A percentile compares a stretch with the other conserved stretches of the same genome.
phyloP scores from a whole-genome alignment of 2,797 vertebrate species.

The Intellagama lesueurii region DNA sequence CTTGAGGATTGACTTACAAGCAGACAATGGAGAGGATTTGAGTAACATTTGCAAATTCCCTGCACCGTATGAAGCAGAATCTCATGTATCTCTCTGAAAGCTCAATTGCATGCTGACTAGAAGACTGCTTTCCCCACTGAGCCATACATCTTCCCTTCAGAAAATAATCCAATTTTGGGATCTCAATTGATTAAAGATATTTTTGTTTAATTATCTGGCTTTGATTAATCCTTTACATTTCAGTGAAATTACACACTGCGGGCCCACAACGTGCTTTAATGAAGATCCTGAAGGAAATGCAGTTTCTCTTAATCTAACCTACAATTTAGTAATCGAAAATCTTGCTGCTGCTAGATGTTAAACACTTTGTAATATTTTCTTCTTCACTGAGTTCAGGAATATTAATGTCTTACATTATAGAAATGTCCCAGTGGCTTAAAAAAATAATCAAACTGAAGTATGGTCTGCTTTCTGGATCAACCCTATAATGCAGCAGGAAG shows the following conservation, averaged over 20 bases:
- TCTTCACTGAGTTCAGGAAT: not conserved
- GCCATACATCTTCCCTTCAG: not conserved
- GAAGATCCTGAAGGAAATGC: constrained; percentile 9
- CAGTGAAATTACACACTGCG: constrained; percentile 1
- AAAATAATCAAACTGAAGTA: not conserved
- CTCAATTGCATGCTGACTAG: constrained; percentile 3
- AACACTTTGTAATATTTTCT: not conserved
- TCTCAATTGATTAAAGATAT: constrained; percentile 28
- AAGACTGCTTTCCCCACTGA: not conserved
- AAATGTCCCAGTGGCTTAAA: not conserved
- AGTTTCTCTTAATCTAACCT: not conserved
- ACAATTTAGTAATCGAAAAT: constrained; percentile 7
- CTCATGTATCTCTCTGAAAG: not conserved
- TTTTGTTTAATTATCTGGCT: constrained; percentile 19
- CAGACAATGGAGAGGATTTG: not conserved
- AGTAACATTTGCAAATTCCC: not conserved
- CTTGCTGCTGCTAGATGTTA: not conserved
- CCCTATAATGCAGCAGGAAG: not conserved
- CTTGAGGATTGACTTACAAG: not conserved
- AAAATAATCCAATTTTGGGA: not conserved
- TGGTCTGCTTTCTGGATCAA: not conserved
- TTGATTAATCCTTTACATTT: constrained; percentile 31
- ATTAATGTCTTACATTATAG: not conserved
- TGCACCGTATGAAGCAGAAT: not conserved
- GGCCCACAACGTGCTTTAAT: constrained; percentile 3